Evolutionary conservation across 2,888 invertebrate genomes (phyloP).

Genomic region (Hyppa rectilinea): DNA sequence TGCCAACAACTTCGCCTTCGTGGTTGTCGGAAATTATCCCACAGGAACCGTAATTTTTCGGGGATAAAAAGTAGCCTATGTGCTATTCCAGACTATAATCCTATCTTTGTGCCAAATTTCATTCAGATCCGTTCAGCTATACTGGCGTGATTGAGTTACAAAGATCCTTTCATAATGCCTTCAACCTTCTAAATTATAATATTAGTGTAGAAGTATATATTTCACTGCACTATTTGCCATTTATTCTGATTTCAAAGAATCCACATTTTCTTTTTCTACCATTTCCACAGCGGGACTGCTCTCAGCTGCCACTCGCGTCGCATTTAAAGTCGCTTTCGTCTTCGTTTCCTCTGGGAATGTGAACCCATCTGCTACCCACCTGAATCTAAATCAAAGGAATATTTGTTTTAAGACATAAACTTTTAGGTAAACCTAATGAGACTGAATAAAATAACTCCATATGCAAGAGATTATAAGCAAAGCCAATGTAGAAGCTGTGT

Average conservation of each 20-base stretch:
- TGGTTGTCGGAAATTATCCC: too few species aligned
- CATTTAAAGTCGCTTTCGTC: conserved; percentile 60
- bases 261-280: conserved; percentile 46
- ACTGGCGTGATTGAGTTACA: too few species aligned
- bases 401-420: conserved; percentile 27
- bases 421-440: conserved; percentile 71
- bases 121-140: too few species aligned
- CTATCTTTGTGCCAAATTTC: too few species aligned
- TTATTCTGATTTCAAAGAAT: conserved; percentile 71
- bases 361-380: conserved; percentile 84
- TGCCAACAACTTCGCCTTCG: too few species aligned
- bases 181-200: too few species aligned
- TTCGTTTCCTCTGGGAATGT: conserved; percentile 73
- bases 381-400: conserved; percentile 80
- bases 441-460: conserved; percentile 70
- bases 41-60: too few species aligned
- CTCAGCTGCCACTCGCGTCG: conserved; percentile 69
- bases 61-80: too few species aligned
- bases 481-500: conserved; percentile 32
- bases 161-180: too few species aligned
- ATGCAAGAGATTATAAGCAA: conserved; percentile 17
- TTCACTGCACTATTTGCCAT: conserved; percentile 18
- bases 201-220: too few species aligned
- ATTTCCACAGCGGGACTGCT: conserved; percentile 66
- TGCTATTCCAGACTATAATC: too few species aligned